Evolutionary conservation across 2,797 vertebrate species (phyloP).

Genomic region (Myotis pilosus): DNA sequence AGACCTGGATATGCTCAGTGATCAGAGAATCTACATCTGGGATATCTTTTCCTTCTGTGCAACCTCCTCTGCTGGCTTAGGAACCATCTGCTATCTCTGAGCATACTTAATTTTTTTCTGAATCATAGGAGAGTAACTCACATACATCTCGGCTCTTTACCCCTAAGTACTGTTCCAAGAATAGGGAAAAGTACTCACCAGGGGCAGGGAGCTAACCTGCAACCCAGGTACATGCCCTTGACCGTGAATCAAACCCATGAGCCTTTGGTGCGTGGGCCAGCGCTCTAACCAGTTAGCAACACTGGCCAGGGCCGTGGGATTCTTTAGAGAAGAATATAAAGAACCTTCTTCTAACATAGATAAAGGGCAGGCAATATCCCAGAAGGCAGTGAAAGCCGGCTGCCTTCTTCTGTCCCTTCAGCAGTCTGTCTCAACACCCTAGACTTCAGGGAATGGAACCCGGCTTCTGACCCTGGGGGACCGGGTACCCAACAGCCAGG

Average conservation of each 20-base stretch:
- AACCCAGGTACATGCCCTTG: too few relatives aligned
- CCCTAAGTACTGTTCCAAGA: background rate
- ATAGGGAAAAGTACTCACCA: too few relatives aligned
- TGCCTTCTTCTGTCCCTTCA: background rate
- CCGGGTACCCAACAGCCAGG: background rate
- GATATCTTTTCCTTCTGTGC: too few relatives aligned
- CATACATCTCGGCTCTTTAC: background rate
- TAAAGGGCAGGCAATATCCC: background rate
- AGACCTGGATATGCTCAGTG: too few relatives aligned
- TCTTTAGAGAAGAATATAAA: background rate
- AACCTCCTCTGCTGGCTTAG: too few relatives aligned
- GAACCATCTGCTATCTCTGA: background rate
- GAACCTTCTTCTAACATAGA: background rate
- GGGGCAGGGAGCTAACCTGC: too few relatives aligned
- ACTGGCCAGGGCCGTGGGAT: too few relatives aligned
- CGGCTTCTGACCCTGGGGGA: too few relatives aligned
- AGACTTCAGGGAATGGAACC: background rate
- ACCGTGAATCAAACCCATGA: too few relatives aligned
- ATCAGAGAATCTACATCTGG: too few relatives aligned
- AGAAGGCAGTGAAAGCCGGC: rapidly evolving
- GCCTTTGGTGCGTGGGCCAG: too few relatives aligned
- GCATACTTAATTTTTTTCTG: background rate
- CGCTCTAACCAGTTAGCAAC: too few relatives aligned
- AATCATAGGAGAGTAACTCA: background rate
- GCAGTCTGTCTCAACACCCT: background rate